phyloP scores from a whole-genome alignment of 2,797 vertebrate species.

The Rhyacichthys aspro region DNA sequence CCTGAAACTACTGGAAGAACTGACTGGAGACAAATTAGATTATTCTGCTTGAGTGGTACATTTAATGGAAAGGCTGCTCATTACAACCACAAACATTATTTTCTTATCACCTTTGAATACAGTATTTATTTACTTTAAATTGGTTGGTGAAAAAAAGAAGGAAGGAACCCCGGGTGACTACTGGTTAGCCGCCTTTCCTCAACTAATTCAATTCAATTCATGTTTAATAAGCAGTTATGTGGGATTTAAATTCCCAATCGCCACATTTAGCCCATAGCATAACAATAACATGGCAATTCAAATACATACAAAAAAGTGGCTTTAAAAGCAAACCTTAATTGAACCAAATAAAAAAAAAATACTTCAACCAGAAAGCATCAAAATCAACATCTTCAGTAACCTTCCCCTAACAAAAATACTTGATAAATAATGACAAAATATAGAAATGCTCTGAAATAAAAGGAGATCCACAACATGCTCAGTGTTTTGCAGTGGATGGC shows the following conservation, averaged over 20 bases:
- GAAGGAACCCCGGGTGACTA: too few species aligned
- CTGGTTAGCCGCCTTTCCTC: too few species aligned
- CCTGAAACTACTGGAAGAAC: slow-evolving; percentile 5
- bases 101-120: slow-evolving; percentile 4
- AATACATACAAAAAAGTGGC: slow-evolving; percentile 24
- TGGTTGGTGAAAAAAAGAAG: not conserved
- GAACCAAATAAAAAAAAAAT: slow-evolving; percentile 2
- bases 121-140: not conserved
- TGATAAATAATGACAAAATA: slow-evolving; percentile 43
- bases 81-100: slow-evolving; percentile 22
- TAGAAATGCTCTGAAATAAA: slow-evolving; percentile 35
- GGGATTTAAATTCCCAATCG: not conserved
- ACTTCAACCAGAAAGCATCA: not conserved
- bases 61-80: slow-evolving; percentile 10
- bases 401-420: not conserved
- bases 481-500: slow-evolving; percentile 36
- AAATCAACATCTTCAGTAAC: not conserved
- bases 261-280: not conserved
- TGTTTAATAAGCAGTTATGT: not conserved
- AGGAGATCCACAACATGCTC: slow-evolving; percentile 22
- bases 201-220: not conserved
- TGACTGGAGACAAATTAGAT: not conserved
- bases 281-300: not conserved
- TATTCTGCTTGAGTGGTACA: slow-evolving; percentile 4
- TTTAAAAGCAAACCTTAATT: slow-evolving; percentile 22